Conservation (phyloP, 2,888 invertebrate species). For the Hypselothyrea guttata region DNA sequence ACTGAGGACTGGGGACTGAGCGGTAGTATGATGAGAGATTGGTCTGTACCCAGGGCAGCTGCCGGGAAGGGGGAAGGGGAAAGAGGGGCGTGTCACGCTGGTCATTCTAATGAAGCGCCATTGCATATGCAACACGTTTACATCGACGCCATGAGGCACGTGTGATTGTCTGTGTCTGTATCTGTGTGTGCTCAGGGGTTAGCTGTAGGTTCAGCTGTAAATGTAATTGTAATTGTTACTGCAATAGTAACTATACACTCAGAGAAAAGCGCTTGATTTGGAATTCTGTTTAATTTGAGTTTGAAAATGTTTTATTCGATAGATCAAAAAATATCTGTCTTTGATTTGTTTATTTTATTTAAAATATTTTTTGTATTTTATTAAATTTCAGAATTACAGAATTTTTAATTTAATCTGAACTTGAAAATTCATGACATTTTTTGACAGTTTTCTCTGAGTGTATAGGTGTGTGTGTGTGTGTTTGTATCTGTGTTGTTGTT, state of each 20-base stretch:
- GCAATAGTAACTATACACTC: too few species aligned
- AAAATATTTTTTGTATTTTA: too few species aligned
- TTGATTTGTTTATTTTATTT: too few species aligned
- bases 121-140: slow-evolving; percentile 74
- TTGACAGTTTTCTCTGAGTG: neutral
- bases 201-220: slow-evolving; percentile 13
- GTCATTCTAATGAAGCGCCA: slow-evolving; percentile 76
- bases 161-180: slow-evolving; percentile 22
- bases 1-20: slow-evolving; percentile 5
- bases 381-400: too few species aligned
- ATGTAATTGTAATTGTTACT: slow-evolving; percentile 10
- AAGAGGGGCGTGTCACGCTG: slow-evolving; percentile 61
- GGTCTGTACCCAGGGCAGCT: slow-evolving; percentile 6
- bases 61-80: slow-evolving; percentile 2
- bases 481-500: slow-evolving; percentile 16
- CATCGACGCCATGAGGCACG: slow-evolving; percentile 59
- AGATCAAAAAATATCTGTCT: too few species aligned
- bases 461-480: slow-evolving; percentile 12
- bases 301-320: too few species aligned
- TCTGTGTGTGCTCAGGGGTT: neutral
- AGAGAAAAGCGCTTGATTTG: too few species aligned
- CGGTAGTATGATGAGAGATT: slow-evolving; percentile 1
- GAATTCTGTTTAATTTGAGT: too few species aligned
- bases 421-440: too few species aligned
- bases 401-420: too few species aligned